These are phyloP conservation scores for Maniola jurtina DNA, from an alignment of 1,140 invertebrate genomes.

Conservation along the genomic window DNA sequence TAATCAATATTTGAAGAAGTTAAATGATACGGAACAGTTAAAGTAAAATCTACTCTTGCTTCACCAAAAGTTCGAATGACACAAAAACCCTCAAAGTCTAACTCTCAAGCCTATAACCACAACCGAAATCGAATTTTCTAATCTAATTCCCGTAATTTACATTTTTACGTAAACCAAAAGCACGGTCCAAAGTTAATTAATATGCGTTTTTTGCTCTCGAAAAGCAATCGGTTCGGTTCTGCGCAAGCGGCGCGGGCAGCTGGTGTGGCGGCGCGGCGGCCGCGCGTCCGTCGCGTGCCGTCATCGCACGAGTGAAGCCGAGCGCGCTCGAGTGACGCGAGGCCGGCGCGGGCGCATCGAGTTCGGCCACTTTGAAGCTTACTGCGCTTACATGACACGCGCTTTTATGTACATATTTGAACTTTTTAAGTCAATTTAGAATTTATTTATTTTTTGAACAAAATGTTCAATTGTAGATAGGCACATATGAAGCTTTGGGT, in stretches of 20 bases:
- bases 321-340: slow-evolving; percentile 10
- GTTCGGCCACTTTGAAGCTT: not conserved
- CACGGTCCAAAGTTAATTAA: slow-evolving; percentile 36
- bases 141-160: slow-evolving; percentile 18
- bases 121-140: slow-evolving; percentile 7
- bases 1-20: no score
- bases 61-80: not conserved
- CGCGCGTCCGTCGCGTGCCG: slow-evolving; percentile 66
- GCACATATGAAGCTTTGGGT: no score
- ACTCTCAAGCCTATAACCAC: slow-evolving; percentile 5
- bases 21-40: not conserved
- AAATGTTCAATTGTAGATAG: no score
- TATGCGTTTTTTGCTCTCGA: slow-evolving; percentile 42
- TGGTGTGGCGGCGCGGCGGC: slow-evolving; percentile 23
- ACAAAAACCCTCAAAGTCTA: slow-evolving; percentile 2
- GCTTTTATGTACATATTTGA: not conserved
- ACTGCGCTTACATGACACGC: not conserved
- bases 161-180: slow-evolving; percentile 31
- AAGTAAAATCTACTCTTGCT: no score
- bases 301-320: slow-evolving; percentile 45
- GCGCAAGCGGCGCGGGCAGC: slow-evolving; percentile 47
- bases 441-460: no score
- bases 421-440: no score
- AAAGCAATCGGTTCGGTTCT: slow-evolving; percentile 48
- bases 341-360: not conserved